Evolutionary conservation across 2,797 vertebrate species (phyloP).

Genomic region (Tolypeutes matacus): DNA sequence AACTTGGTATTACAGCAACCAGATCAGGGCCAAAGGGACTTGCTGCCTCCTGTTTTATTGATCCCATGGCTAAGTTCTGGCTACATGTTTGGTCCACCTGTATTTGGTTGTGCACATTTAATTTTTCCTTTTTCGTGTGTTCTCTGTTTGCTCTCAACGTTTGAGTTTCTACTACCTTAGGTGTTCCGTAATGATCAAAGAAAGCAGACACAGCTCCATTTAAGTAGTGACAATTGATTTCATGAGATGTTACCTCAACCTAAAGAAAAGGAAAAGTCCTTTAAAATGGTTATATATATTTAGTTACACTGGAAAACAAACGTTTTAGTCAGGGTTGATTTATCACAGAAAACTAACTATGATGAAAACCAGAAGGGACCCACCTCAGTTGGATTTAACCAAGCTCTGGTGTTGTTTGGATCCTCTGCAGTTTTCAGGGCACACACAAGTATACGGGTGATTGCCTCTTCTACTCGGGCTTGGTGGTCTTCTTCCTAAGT

Average conservation of each 20-base stretch:
- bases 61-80: background rate
- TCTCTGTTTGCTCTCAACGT: background rate
- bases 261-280: constrained; percentile 84
- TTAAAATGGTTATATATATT: constrained; percentile 53
- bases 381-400: constrained; percentile 99
- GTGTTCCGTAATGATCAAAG: constrained; percentile 78
- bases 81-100: constrained; percentile 1
- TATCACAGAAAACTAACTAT: background rate
- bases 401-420: constrained; percentile 87
- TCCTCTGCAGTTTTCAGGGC: constrained; percentile 92
- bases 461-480: constrained; percentile 94
- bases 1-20: constrained; percentile 87
- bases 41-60: constrained; percentile 45
- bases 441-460: constrained; percentile 93
- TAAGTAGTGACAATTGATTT: constrained; percentile 93
- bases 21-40: constrained; percentile 92
- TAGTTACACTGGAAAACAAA: background rate
- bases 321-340: background rate
- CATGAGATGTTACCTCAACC: constrained; percentile 91
- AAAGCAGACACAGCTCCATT: constrained; percentile 92
- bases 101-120: constrained; percentile 77
- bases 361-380: constrained; percentile 39
- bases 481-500: constrained; percentile 93
- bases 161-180: constrained; percentile 39
- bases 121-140: constrained; percentile 82